These are phyloP conservation scores for Drosophila malerkotliana DNA, from an alignment of 1,140 invertebrate genomes.

Conservation along the genomic window DNA sequence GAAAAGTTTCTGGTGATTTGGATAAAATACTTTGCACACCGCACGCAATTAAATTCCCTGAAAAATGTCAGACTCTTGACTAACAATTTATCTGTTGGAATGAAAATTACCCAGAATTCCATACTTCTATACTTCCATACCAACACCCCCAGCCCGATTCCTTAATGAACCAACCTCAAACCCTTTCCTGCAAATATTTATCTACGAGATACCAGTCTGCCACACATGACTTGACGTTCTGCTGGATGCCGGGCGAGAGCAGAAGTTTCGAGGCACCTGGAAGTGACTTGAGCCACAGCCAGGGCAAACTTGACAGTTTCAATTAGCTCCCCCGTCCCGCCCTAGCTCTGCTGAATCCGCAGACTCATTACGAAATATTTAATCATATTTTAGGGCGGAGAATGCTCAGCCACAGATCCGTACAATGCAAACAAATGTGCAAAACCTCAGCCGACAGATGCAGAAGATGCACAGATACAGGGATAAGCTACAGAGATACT, in stretches of 20 bases:
- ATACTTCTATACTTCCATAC: not conserved
- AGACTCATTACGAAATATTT: constrained; percentile 81
- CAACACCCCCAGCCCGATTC: constrained; percentile 3
- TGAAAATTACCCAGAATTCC: constrained; percentile 11
- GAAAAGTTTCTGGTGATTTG: constrained; percentile 8
- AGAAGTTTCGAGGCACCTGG: constrained; percentile 42
- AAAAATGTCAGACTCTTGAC: constrained; percentile 38
- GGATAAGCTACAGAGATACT: constrained; percentile 7
- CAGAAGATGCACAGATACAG: constrained; percentile 23
- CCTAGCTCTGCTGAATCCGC: constrained; percentile 36
- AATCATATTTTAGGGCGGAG: constrained; percentile 67
- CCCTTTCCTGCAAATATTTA: constrained; percentile 40
- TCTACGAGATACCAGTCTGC: constrained; percentile 14
- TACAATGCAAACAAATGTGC: constrained; percentile 60
- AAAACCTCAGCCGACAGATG: constrained; percentile 67
- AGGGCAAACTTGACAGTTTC: constrained; percentile 58
- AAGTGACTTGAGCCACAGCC: constrained; percentile 46
- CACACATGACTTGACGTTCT: constrained; percentile 37
- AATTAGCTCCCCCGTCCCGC: constrained; percentile 53
- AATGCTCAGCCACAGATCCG: constrained; percentile 49
- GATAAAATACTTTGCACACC: not conserved
- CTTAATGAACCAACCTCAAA: constrained; percentile 43
- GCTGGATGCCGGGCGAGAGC: not conserved
- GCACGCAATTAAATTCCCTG: constrained; percentile 14
- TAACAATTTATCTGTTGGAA: constrained; percentile 29